Evolutionary conservation across 2,888 invertebrate species (phyloP).

Genomic region (Polymixis lichenea): DNA sequence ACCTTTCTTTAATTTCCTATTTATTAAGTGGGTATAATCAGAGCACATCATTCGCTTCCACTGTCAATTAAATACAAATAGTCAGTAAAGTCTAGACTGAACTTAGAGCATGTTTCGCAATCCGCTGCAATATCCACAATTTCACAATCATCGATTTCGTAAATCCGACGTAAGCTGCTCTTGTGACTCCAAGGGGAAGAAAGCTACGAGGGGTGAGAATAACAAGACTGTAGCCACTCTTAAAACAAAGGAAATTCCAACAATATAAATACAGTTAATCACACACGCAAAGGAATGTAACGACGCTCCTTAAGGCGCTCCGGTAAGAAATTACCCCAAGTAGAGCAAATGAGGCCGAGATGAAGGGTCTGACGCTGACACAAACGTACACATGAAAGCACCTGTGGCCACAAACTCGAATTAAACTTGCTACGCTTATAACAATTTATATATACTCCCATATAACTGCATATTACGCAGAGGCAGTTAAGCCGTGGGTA

Average conservation of each 20-base stretch:
- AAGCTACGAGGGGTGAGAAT: constrained; percentile 73
- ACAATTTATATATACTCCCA: constrained; percentile 52
- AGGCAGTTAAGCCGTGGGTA: constrained; percentile 48
- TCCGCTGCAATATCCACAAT: constrained; percentile 70
- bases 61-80: constrained; percentile 10
- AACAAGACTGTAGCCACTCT: constrained; percentile 75
- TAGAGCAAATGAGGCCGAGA: constrained; percentile 59
- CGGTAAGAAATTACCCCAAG: constrained; percentile 63
- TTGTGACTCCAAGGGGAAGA: constrained; percentile 75
- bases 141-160: constrained; percentile 81
- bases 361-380: constrained; percentile 57
- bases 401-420: constrained; percentile 69
- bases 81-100: constrained; percentile 17
- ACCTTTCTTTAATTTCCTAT: too few relatives aligned
- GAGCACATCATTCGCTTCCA: constrained; percentile 12
- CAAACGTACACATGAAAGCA: constrained; percentile 65
- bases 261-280: constrained; percentile 78
- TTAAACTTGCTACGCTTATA: constrained; percentile 64
- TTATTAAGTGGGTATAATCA: background rate
- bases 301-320: constrained; percentile 63
- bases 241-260: constrained; percentile 81
- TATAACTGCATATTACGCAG: constrained; percentile 58
- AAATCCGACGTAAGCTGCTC: constrained; percentile 83
- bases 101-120: constrained; percentile 50
- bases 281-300: constrained; percentile 70